Base-by-base conservation (phyloP, 2,797 vertebrate species). In the Atherinosoma microstoma region DNA sequence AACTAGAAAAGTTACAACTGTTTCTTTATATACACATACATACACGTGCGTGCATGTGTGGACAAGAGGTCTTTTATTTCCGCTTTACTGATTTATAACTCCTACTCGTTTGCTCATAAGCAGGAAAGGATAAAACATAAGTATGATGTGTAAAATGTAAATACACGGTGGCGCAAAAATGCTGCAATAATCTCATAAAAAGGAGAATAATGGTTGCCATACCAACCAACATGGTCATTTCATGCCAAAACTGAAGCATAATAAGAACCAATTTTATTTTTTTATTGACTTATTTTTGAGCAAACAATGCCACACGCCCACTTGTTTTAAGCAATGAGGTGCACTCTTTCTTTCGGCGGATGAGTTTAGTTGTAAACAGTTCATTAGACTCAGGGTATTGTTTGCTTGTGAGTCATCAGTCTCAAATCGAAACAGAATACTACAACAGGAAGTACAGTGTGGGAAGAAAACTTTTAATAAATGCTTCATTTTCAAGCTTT, bases 81-180 rank as follows among this genome's bases (percentile, higher is more conserved):
- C 58, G 40, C 16, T 75, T 12, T 45, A 30, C 30, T 76, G 53
- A 67, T 45, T 58, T 67, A n/a, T 13, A 82, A 82, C 80, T 78
- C 79, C 78, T 72, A 79, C 77, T 70, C 75, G 77, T 76, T 83
- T 49, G 65, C 65, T 86, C 70, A 84, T 64, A 60, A 63, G 57
- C 42, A 68, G 66, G 27, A 58, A 45, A 47, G 66, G 61, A 83
- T 79, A 74, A 82, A 73, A 65, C 78, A 75, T 84, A 87, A 82
- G 81, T 75, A 87, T 87, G 84, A 75, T 75, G 54, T 76, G 70
- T 76, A 58, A 82, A 47, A 81, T 78, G 59, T 78, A 84, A 86
- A 87, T 78, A 72, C 74, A 67, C 49, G 64, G 80, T 84, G 73
- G 75, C 78, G 78, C 73, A 27, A 77, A 75, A 77, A 67, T 8